These are phyloP conservation scores for Rattus rattus DNA, from an alignment of 2,113 vertebrate species.

Conservation along the genomic window DNA sequence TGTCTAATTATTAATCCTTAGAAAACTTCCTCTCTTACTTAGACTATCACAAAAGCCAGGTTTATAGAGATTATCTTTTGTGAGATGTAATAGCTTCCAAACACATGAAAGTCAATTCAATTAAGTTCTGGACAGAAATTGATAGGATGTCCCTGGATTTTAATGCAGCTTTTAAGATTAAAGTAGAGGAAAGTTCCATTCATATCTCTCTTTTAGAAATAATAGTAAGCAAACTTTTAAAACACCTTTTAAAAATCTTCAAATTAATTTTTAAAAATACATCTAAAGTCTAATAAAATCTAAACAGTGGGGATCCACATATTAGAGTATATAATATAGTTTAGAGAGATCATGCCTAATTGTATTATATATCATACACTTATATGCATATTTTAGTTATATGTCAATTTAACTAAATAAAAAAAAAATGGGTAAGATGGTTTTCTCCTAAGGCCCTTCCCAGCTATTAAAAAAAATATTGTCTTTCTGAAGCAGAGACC, in stretches of 20 bases:
- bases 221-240: not conserved
- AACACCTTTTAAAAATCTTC: not conserved
- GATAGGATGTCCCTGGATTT: not conserved
- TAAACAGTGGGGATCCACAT: not conserved
- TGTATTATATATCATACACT: not conserved
- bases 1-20: constrained; percentile 57
- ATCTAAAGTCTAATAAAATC: constrained; percentile 22
- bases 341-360: not conserved
- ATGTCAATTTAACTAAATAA: not conserved
- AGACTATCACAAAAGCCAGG: constrained; percentile 40
- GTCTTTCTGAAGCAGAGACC: not conserved
- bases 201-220: not conserved
- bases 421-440: not conserved
- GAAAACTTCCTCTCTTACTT: not conserved
- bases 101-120: constrained; percentile 42
- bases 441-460: not conserved
- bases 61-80: constrained; percentile 38
- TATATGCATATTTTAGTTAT: not conserved
- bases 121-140: not conserved
- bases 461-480: not conserved
- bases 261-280: constrained; percentile 21
- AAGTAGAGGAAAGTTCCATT: not conserved
- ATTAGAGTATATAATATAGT: not conserved
- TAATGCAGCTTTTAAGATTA: not conserved
- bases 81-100: not conserved